A percentile compares a stretch with the other conserved stretches of the same genome.
These are phyloP conservation scores for Galerucella pusilla DNA, from an alignment of 2,888 invertebrate species.

Conservation along the genomic window DNA sequence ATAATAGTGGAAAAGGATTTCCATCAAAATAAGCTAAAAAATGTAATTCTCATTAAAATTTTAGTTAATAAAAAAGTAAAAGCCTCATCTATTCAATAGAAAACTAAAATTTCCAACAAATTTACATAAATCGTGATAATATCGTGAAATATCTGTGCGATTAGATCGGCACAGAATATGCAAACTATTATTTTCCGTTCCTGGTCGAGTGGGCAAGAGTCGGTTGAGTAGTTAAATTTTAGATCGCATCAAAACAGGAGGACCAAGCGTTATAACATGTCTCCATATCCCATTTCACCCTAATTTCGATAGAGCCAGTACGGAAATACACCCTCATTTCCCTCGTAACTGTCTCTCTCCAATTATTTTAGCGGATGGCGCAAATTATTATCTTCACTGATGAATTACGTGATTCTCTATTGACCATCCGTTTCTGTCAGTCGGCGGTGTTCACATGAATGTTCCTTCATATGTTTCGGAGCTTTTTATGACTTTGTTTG, in stretches of 20 bases:
- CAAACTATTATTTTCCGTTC: constrained; percentile 36
- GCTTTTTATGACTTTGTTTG: not conserved
- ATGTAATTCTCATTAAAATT: too few species aligned
- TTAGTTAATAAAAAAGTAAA: too few species aligned
- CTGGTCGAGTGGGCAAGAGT: constrained; percentile 41
- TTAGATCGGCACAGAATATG: constrained; percentile 8
- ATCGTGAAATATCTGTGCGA: too few species aligned
- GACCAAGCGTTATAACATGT: constrained; percentile 46
- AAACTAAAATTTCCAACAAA: too few species aligned
- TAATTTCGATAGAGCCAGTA: constrained; percentile 49
- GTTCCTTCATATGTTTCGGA: constrained; percentile 2
- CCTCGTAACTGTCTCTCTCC: constrained; percentile 34
- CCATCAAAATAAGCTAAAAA: too few species aligned
- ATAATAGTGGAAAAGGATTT: too few species aligned
- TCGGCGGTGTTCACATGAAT: constrained; percentile 43
- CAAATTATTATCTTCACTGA: constrained; percentile 52
- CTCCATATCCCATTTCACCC: constrained; percentile 51
- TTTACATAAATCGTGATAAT: too few species aligned
- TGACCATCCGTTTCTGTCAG: constrained; percentile 5
- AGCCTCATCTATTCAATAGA: too few species aligned
- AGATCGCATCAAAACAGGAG: constrained; percentile 44
- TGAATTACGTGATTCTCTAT: constrained; percentile 50
- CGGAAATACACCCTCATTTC: constrained; percentile 44
- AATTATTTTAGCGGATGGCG: constrained; percentile 53
- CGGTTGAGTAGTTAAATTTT: constrained; percentile 52